phyloP scores from a whole-genome alignment of 2,888 invertebrate genomes.

The Phorcus lineatus region DNA sequence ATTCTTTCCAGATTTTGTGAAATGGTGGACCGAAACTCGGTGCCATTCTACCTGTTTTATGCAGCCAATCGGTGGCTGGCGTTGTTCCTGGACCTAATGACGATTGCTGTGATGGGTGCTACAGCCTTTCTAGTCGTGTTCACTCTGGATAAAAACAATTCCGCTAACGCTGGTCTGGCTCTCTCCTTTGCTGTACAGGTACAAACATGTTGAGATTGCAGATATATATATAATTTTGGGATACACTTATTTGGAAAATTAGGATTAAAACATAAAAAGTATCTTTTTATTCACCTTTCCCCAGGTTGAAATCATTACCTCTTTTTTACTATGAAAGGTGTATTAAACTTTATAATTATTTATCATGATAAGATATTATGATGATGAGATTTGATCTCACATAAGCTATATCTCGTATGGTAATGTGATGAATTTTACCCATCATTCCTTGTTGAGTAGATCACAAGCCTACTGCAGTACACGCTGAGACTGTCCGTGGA shows the following conservation, averaged over 20 bases:
- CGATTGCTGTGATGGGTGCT: conserved; percentile 52
- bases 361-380: too few relatives aligned
- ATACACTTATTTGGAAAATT: too few relatives aligned
- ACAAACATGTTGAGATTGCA: too few relatives aligned
- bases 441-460: conserved; percentile 67
- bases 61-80: conserved; percentile 78
- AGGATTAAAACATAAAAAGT: too few relatives aligned
- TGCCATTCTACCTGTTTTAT: conserved; percentile 77
- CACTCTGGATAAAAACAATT: conserved; percentile 60
- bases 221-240: too few relatives aligned
- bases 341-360: too few relatives aligned
- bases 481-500: conserved; percentile 68
- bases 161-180: conserved; percentile 81
- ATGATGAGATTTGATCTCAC: too few relatives aligned
- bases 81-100: conserved; percentile 76
- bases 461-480: conserved; percentile 72
- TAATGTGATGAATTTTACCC: too few relatives aligned
- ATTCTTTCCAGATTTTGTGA: conserved; percentile 76
- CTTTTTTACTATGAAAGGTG: too few relatives aligned
- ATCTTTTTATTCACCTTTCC: too few relatives aligned
- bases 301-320: too few relatives aligned
- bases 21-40: conserved; percentile 77
- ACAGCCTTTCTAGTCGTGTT: conserved; percentile 62
- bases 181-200: conserved; percentile 79
- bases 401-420: too few relatives aligned